Percentiles rank a stretch among this genome's conserved stretches.
Conservation (phyloP, 37 sponge, comb jelly and placozoan genomes). For the Eunapius fragilis region DNA sequence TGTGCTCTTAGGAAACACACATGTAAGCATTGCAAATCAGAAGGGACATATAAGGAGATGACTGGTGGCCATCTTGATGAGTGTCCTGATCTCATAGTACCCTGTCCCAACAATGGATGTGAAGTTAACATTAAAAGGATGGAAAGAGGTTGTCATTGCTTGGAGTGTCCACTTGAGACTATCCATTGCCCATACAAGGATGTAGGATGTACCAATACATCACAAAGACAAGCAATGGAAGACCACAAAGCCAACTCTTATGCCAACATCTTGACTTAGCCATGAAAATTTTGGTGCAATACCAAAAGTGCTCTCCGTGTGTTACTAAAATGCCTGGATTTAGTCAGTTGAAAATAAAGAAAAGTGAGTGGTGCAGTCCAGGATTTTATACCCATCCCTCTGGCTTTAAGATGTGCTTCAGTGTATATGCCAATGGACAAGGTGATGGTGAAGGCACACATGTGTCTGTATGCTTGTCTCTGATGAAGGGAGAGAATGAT, state of each 20-base stretch:
- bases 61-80: slow-evolving; percentile 17
- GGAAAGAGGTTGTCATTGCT: not conserved
- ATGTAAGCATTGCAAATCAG: slow-evolving; percentile 38
- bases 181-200: slow-evolving; percentile 14
- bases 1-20: slow-evolving; percentile 10
- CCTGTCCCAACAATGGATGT: slow-evolving; percentile 21
- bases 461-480: not conserved
- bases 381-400: not conserved
- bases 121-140: too few relatives aligned
- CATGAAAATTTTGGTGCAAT: too few relatives aligned
- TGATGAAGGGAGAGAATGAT: slow-evolving; percentile 45
- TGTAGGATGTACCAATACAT: slow-evolving; percentile 16
- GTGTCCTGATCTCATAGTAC: slow-evolving; percentile 16
- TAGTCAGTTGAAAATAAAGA: too few relatives aligned
- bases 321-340: too few relatives aligned
- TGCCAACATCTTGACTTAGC: too few relatives aligned
- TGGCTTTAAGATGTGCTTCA: slow-evolving; percentile 54
- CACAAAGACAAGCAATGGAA: too few relatives aligned
- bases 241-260: too few relatives aligned
- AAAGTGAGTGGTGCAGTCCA: not conserved
- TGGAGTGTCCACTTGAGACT: not conserved
- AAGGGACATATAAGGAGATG: slow-evolving; percentile 12
- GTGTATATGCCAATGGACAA: slow-evolving; percentile 42
- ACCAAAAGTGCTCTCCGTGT: too few relatives aligned
- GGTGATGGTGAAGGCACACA: slow-evolving; percentile 32